phyloP scores from a whole-genome alignment of 2,888 invertebrate species.

The Geotrupes spiniger region DNA sequence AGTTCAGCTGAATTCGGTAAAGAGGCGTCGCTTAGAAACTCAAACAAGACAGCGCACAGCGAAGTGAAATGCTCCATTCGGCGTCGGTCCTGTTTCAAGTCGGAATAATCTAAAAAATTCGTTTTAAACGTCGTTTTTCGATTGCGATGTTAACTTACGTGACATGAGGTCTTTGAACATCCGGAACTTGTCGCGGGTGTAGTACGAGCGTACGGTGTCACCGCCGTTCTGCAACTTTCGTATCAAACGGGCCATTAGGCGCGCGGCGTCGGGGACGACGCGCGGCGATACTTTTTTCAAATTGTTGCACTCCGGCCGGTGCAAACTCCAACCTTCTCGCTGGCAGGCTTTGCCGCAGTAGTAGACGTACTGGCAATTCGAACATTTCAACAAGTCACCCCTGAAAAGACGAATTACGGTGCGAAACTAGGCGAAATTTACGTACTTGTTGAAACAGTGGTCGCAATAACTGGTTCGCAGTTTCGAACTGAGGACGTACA shows the following conservation, averaged over 20 bases:
- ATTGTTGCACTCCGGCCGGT: slow-evolving; percentile 79
- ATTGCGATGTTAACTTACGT: slow-evolving; percentile 60
- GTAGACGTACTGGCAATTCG: slow-evolving; percentile 76
- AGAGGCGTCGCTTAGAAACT: slow-evolving; percentile 66
- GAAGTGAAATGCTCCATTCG: slow-evolving; percentile 78
- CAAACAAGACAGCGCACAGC: slow-evolving; percentile 67
- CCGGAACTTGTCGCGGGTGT: slow-evolving; percentile 66
- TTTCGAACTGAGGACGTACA: slow-evolving; percentile 67
- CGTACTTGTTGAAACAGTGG: slow-evolving; percentile 71
- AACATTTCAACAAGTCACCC: slow-evolving; percentile 72
- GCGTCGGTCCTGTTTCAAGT: slow-evolving; percentile 70
- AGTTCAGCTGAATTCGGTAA: slow-evolving; percentile 76
- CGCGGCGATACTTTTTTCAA: slow-evolving; percentile 70
- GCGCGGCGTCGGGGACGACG: slow-evolving; percentile 76
- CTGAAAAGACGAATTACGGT: slow-evolving; percentile 52
- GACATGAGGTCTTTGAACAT: slow-evolving; percentile 88
- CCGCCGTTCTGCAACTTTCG: slow-evolving; percentile 68
- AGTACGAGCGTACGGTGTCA: slow-evolving; percentile 63
- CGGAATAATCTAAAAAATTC: slow-evolving; percentile 69
- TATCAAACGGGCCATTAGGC: slow-evolving; percentile 75
- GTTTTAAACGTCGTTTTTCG: too few relatives aligned
- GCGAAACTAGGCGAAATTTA: slow-evolving; percentile 19
- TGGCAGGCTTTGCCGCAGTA: slow-evolving; percentile 84
- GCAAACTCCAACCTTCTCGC: slow-evolving; percentile 74
- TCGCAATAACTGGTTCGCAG: slow-evolving; percentile 72